Evolutionary conservation across 2,797 vertebrate genomes (phyloP), one percentile per base, ranked within the genome.

Genomic region (Loriculus beryllinus): DNA sequence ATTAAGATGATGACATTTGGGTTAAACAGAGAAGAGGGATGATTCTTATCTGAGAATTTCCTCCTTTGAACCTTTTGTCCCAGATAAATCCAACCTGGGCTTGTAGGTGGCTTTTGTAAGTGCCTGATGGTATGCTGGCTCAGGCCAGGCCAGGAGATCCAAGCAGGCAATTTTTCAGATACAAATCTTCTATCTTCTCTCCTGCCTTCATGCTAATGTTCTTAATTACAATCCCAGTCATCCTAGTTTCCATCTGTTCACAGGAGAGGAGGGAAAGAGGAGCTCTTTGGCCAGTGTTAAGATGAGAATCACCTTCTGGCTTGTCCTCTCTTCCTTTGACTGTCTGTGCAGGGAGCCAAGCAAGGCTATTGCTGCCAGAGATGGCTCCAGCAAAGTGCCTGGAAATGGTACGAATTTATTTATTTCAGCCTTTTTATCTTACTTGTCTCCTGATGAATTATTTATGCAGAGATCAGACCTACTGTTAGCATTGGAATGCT

Each of bases 241-340:
- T 49, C 86, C 69, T 64, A 16, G 40, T 79, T 95, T 92, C 92
- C 88, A 76, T 84, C 77, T 84, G 33, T 60, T 82, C 4, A 1
- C 77, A 78, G 80, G 57, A 86, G 52, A 65, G 49, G 48, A 1
- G 25, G 52, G 37, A 81, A 83, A 74, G 84, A 91, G 65, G 47
- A 88, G 74, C 28, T 79, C 67, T 76, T 92, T 5, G 17, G 92
- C 59, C 78, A 82, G 2, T 2, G 1, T 86, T 40, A 71, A 59
- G 77, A 86, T 75, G 88, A 94, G 67, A 93, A 81, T 76, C 81
- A 72, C 42, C 69, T 64, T 92, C 81, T 72, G 88, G 67, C 83
- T 93, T 62, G 35, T 88, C 82, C 69, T 78, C 57, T 70, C 75
- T 77, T 57, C 51, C 78, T 90, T n/a, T 82, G 81, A 67, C 81